Percentiles rank a stretch among this genome's conserved stretches.
Evolutionary conservation across 2,888 invertebrate genomes (phyloP).

Genomic region (Zonitis immaculata): DNA sequence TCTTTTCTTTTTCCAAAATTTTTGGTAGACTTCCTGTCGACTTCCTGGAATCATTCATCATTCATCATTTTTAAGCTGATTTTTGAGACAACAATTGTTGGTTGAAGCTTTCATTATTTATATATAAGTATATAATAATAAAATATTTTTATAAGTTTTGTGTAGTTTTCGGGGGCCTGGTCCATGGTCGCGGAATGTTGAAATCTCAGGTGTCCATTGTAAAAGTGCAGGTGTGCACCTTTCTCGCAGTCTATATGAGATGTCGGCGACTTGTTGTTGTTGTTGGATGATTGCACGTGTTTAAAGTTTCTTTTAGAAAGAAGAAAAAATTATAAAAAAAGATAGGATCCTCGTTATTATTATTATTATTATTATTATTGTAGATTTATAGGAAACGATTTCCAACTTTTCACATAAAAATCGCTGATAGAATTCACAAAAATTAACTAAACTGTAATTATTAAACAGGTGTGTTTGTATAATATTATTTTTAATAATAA

Average conservation of each 20-base stretch:
- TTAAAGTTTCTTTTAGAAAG: conserved; percentile 28
- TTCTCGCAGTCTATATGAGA: conserved; percentile 31
- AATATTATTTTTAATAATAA: background rate
- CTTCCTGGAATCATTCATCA: conserved; percentile 6
- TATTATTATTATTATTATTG: too few relatives aligned
- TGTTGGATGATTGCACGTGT: conserved; percentile 35
- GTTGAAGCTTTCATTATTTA: conserved; percentile 20
- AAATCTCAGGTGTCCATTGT: conserved; percentile 47
- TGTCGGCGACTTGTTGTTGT: conserved; percentile 22
- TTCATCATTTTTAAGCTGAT: conserved; percentile 22
- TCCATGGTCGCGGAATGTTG: conserved; percentile 39
- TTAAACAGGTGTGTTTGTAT: background rate
- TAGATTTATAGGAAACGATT: too few relatives aligned
- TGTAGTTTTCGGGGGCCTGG: conserved; percentile 23
- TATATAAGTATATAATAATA: too few relatives aligned
- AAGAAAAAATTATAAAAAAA: too few relatives aligned
- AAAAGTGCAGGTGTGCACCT: conserved; percentile 45
- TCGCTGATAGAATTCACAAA: background rate
- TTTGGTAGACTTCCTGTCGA: conserved; percentile 4
- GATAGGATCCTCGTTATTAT: background rate
- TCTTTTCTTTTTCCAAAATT: background rate
- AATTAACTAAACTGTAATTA: background rate
- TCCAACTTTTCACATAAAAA: background rate
- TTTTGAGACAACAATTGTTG: too few relatives aligned
- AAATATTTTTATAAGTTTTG: conserved; percentile 21